phyloP scores from a whole-genome alignment of 2,888 invertebrate genomes.

The Nomada hirtipes region DNA sequence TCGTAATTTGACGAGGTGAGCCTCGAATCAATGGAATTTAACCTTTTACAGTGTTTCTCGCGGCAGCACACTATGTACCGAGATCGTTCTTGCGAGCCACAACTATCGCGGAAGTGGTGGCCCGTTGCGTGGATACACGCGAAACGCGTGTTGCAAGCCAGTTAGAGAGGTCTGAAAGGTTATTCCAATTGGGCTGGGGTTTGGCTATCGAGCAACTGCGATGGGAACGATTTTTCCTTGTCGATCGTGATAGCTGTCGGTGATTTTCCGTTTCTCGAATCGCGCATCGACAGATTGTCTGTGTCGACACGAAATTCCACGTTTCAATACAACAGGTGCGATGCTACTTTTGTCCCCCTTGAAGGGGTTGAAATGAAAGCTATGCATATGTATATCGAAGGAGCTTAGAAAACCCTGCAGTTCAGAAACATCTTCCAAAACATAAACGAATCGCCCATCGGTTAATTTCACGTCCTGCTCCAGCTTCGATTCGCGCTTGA shows the following conservation, averaged over 20 bases:
- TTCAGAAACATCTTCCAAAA: no score
- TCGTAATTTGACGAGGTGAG: conserved; percentile 60
- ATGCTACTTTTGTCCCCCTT: not conserved
- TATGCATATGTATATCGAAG: no score
- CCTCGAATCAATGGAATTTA: conserved; percentile 56
- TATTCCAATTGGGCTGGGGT: not conserved
- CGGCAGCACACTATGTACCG: conserved; percentile 21
- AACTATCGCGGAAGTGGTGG: conserved; percentile 45
- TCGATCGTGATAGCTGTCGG: not conserved
- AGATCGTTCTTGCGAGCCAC: conserved; percentile 18
- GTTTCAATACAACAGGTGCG: not conserved
- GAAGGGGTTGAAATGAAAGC: no score
- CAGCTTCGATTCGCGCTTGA: not conserved
- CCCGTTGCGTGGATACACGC: conserved; percentile 10
- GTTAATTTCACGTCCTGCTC: not conserved
- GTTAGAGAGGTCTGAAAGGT: conserved; percentile 1
- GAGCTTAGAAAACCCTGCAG: no score
- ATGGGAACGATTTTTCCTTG: not conserved
- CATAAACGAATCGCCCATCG: no score
- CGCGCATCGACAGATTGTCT: no score
- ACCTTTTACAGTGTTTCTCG: conserved; percentile 56
- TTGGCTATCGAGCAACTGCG: not conserved
- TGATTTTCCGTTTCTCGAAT: not conserved
- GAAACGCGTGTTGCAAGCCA: conserved; percentile 21
- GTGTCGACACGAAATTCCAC: no score